Base-by-base conservation (phyloP, 2,888 invertebrate genomes). In the Oxyscelio sp. region DNA sequence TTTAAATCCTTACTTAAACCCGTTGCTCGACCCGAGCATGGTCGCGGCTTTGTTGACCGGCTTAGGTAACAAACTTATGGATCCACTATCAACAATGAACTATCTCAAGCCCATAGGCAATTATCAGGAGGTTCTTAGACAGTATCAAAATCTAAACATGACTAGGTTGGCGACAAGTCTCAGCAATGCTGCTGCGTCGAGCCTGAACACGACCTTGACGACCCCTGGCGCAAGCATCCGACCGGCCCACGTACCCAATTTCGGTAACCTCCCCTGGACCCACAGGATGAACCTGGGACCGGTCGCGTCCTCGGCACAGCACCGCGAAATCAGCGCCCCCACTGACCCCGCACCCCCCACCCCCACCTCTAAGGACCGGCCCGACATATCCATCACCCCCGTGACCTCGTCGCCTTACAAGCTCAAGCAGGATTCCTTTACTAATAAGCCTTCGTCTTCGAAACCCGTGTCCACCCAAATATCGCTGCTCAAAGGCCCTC, bases 331-430 rank as follows among this genome's bases (percentile, higher is more conserved):
- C n/a, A n/a, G n/a, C n/a, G n/a, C n/a, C n/a, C n/a, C n/a, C n/a
- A n/a, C n/a, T n/a, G n/a, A n/a, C n/a, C n/a, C n/a, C n/a, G n/a
- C n/a, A n/a, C n/a, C n/a, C n/a, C n/a, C n/a, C n/a, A n/a, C n/a
- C n/a, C n/a, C 92, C 4, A 85, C 90, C 15, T 90, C 94, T 9
- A 95, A 94, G 83, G 95, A 95, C 38, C 93, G 95, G 17, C 95
- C 95, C 0, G 95, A 93, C 78, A 94, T 95, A 82, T 95, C 95
- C 0, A 95, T 93, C 75, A 93, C 93, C 0, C 93, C 94, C 1
- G 85, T 85, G 0, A 71, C 71, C 1, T 59, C 82, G 0, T 82
- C 79, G n/a, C 73, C 83, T 1, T 80, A 86, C 11, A 92, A 92
- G 56, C 82, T 71, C 3, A 92, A 92, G 71, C 54, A 68, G 45